Evolutionary conservation across 1,140 invertebrate species (phyloP).

Genomic region (Papilio machaon): DNA sequence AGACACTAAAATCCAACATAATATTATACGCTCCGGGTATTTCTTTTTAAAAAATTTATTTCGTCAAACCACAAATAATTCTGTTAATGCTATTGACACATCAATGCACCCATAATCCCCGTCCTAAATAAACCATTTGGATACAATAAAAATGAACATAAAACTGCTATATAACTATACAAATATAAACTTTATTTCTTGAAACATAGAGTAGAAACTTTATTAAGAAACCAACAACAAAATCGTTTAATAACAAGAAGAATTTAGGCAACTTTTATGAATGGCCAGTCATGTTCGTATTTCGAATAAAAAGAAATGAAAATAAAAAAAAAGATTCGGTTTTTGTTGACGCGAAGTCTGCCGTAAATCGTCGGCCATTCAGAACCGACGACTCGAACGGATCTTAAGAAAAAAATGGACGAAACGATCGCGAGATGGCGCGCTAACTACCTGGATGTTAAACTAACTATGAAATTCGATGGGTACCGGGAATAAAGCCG

Average conservation of each 20-base stretch:
- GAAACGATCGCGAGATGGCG: slow-evolving; percentile 53
- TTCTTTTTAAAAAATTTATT: slow-evolving; percentile 30
- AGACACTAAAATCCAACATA: background rate
- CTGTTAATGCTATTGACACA: slow-evolving; percentile 50
- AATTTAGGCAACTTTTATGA: slow-evolving; percentile 55
- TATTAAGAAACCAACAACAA: background rate
- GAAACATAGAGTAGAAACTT: slow-evolving; percentile 13
- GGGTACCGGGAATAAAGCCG: too few relatives aligned
- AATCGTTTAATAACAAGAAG: slow-evolving; percentile 35
- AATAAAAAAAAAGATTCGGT: slow-evolving; percentile 48
- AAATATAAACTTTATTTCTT: slow-evolving; percentile 13
- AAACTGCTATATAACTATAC: background rate
- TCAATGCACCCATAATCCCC: slow-evolving; percentile 50
- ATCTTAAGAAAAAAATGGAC: slow-evolving; percentile 54
- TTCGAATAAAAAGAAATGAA: slow-evolving; percentile 41
- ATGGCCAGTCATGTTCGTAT: slow-evolving; percentile 56
- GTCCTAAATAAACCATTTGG: slow-evolving; percentile 55
- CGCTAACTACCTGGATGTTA: slow-evolving; percentile 54
- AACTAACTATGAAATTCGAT: slow-evolving; percentile 46
- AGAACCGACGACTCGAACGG: slow-evolving; percentile 50
- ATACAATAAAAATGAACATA: slow-evolving; percentile 43
- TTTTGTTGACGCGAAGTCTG: slow-evolving; percentile 70
- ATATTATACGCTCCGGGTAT: background rate
- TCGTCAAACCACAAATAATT: slow-evolving; percentile 48
- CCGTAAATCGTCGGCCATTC: slow-evolving; percentile 67